A percentile compares a stretch with the other conserved stretches of the same genome.
Evolutionary conservation across 2,797 vertebrate species (phyloP).

Genomic region (Oreochromis grahami): DNA sequence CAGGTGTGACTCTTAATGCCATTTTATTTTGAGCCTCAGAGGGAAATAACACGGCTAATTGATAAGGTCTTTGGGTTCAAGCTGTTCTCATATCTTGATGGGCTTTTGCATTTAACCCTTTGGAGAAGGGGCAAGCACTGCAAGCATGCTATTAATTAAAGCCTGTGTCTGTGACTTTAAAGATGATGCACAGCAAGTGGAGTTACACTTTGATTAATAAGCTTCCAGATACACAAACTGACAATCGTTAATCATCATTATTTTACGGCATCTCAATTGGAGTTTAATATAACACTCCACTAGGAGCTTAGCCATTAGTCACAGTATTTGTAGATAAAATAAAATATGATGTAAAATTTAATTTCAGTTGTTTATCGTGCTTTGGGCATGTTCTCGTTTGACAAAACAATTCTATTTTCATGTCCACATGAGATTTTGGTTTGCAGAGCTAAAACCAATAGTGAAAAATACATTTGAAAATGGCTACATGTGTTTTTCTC

Average conservation of each 20-base stretch:
- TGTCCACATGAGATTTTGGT: background rate
- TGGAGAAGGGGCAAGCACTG: background rate
- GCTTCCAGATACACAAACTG: background rate
- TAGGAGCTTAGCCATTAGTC: background rate
- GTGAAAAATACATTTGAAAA: background rate
- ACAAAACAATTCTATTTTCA: background rate
- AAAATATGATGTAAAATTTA: background rate
- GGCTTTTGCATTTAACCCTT: background rate
- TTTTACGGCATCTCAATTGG: background rate
- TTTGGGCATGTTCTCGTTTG: background rate
- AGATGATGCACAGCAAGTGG: background rate
- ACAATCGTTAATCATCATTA: background rate
- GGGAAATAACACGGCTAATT: slow-evolving; percentile 35
- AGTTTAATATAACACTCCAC: background rate
- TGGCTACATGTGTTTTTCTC: background rate
- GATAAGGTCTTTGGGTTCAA: slow-evolving; percentile 32
- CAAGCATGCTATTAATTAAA: slow-evolving; percentile 5
- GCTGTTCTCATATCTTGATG: background rate
- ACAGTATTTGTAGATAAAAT: background rate
- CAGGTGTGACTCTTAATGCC: slow-evolving; percentile 27
- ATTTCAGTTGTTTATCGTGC: background rate
- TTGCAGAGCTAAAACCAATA: background rate
- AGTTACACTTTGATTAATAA: background rate
- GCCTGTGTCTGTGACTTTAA: background rate
- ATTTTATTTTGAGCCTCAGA: slow-evolving; percentile 2